Evolutionary conservation across 92 coral and sea anemone genomes (phyloP), one percentile per base, ranked within the genome.

Genomic region (Phenganax stokvisi): DNA sequence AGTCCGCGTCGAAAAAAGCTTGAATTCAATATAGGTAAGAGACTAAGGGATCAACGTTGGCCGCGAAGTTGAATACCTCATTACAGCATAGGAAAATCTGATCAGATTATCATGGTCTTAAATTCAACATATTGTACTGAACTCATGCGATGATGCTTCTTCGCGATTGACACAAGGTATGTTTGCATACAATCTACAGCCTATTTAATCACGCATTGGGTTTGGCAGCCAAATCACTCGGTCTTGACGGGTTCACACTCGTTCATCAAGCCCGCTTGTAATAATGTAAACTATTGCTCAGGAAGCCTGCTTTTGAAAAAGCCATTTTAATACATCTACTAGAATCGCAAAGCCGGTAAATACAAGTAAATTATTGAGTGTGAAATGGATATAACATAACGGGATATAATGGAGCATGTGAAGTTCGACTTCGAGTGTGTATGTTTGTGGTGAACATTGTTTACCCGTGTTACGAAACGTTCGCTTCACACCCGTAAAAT

Each of bases 381-480:
- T 37, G 47, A 37, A 37, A 37, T 37, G 47, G 47, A 37, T 37
- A 37, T 37, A 68, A 10, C 10, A 20, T 68, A 68, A 68, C 73
- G 73, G 73, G 31, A 53, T 37, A 30, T 51, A 28, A 28, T 51
- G 53, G 47, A 30, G 73, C 17, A 20, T 9, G 73, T 68, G 73
- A 68, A 30, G 16, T 28, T 68, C 10, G 73, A 53, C 54, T 9
- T 66, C 20, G 72, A 10, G 13, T 9, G 12, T n/a, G 30, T 37
- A 37, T 37, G 47, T 37, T 68, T 68, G 73, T 37, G 73, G 73
- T n/a, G 54, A 68, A 68, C 16, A 68, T 68, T 68, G 73, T 68
- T 68, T 68, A 52, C 73, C 15, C 47, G 53, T 37, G 47, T 37
- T 64, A 64, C 20, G 17, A 17, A 37, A 68, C 53, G 52, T 29